These are phyloP conservation scores for Synodontis membranacea DNA, from an alignment of 2,113 vertebrate genomes.

Conservation along the genomic window DNA sequence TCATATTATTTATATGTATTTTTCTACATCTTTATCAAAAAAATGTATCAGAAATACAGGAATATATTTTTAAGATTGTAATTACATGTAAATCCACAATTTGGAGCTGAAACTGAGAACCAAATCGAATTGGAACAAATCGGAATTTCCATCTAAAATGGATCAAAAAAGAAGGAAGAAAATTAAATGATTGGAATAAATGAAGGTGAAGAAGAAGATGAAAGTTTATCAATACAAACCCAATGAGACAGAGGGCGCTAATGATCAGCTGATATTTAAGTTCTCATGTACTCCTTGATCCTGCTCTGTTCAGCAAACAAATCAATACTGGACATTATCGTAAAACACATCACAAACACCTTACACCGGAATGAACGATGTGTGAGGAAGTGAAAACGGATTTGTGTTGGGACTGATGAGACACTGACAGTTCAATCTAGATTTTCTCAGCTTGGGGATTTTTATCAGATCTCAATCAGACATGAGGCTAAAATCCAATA, in stretches of 20 bases:
- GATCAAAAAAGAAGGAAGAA: background rate
- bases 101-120: background rate
- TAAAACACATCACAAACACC: background rate
- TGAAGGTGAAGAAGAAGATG: background rate
- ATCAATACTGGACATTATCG: background rate
- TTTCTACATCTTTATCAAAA: too few relatives aligned
- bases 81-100: background rate
- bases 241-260: background rate
- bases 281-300: background rate
- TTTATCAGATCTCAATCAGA: conserved; percentile 29
- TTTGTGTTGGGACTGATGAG: background rate
- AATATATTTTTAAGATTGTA: background rate
- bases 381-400: background rate
- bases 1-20: too few relatives aligned
- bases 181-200: background rate
- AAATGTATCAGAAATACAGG: background rate
- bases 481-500: background rate
- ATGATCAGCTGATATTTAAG: too few relatives aligned
- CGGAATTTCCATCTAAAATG: background rate
- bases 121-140: too few relatives aligned
- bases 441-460: conserved; percentile 17
- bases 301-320: background rate
- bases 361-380: background rate
- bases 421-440: conserved; percentile 20
- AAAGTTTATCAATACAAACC: background rate